Conservation (phyloP, 2,113 vertebrate genomes). For the Lagopus muta region DNA sequence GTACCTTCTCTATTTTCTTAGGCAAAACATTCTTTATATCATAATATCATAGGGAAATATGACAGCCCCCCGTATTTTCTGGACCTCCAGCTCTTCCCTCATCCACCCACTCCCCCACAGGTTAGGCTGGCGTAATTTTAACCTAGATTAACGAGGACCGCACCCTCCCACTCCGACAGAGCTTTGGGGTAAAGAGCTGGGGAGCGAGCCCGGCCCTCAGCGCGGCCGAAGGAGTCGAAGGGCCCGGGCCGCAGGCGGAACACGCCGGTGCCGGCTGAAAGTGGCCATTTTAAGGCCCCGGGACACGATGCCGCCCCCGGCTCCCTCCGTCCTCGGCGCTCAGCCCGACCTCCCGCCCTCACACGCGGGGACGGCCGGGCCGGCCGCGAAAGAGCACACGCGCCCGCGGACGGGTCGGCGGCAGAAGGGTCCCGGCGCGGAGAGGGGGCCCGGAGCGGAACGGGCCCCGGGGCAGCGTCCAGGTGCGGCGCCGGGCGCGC, state of each 20-base stretch:
- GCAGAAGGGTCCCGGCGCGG: not conserved
- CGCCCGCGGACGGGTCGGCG: not conserved
- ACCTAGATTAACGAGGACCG: not conserved
- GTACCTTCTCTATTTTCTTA: not conserved
- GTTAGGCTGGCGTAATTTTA: not conserved
- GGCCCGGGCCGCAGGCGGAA: not conserved
- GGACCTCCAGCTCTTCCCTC: not conserved
- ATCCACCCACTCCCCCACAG: not conserved
- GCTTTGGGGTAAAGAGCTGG: not conserved
- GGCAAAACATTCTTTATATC: not conserved
- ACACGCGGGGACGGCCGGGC: not conserved
- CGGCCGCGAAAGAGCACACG: not conserved
- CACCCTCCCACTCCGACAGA: not conserved
- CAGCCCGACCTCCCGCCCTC: slow-evolving; percentile 35
- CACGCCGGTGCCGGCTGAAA: not conserved
- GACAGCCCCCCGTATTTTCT: not conserved
- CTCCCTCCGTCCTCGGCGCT: not conserved
- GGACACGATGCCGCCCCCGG: not conserved
- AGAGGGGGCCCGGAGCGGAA: not conserved
- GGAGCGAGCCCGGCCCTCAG: not conserved
- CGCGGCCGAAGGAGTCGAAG: not conserved
- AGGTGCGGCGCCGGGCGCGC: not conserved
- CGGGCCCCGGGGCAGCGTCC: not conserved
- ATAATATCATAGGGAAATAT: not conserved
- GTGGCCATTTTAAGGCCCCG: slow-evolving; percentile 73